Base-by-base conservation (phyloP, 2,888 invertebrate species). In the Dasysyrphus albostriatus region DNA sequence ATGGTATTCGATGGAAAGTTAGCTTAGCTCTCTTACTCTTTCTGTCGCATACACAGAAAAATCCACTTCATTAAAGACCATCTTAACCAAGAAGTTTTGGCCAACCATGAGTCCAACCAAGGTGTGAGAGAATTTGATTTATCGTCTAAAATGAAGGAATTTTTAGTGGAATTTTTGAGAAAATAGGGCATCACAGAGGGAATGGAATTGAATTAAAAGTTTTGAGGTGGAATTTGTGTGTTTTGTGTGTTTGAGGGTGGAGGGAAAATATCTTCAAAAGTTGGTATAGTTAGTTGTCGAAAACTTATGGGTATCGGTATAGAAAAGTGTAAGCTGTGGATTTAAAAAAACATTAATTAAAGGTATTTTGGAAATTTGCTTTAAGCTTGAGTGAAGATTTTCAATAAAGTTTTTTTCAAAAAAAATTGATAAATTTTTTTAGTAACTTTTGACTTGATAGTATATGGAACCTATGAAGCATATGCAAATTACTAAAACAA, bases 31-130 rank as follows among this genome's bases (percentile, higher is more conserved):
- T 5, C 49, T 44, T 49, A 39, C 19, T 34, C 32, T 5, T 19
- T 59, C 37, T 39, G 37, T 12, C 12, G 14, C 14, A 19, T 12
- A 19, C 16, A 83, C 69, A n/a, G n/a, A n/a, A 81, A 81, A 72
- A 61, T 59, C 76, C 54, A 85, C 76, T 85, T 85, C 84, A 81
- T 85, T 85, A 85, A 81, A 65, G 81, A 72, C 75, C 84, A 61
- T 54, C 76, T 73, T 34, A 61, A 19, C 59, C 37, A 61, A 24
- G 24, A 85, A 81, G 81, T 84, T 84, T 24, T 67, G 67, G 54
- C 65, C 75, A 37, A 24, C 54, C 7, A 51, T 1, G 16, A 19
- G 19, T 49, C 49, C 24, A 29, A 10, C 19, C 19, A 54, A 10
- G 44, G 72, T 69, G 69, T 54, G 39, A 59, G 42, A n/a, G 56